A percentile compares a stretch with the other conserved stretches of the same genome.
phyloP scores from a whole-genome alignment of 2,797 vertebrate species.

The Threskiornis aethiopicus region DNA sequence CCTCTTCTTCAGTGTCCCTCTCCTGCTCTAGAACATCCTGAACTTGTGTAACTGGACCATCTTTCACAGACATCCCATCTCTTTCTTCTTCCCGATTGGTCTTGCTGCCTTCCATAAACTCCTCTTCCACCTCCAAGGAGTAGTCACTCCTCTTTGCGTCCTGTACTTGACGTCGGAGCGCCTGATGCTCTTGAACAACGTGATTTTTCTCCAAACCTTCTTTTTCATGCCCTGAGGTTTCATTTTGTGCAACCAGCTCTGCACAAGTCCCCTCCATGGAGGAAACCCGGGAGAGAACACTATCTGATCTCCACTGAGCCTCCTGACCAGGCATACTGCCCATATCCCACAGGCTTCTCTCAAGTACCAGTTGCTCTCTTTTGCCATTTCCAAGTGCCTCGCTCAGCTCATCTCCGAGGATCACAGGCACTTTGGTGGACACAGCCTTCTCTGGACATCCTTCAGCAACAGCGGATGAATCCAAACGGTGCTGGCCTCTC shows the following conservation, averaged over 20 bases:
- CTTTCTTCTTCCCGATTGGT: background rate
- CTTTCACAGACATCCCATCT: background rate
- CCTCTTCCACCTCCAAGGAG: conserved; percentile 21
- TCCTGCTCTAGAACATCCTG: conserved; percentile 48
- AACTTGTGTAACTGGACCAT: background rate
- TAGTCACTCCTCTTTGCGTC: background rate
- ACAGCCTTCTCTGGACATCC: background rate
- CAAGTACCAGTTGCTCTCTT: background rate
- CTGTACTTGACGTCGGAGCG: background rate
- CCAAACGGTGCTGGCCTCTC: background rate
- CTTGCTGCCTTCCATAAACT: background rate
- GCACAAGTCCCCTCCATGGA: conserved; percentile 74
- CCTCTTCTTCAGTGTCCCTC: conserved; percentile 65
- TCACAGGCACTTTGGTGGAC: background rate
- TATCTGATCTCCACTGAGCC: conserved; percentile 22
- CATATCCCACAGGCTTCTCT: background rate
- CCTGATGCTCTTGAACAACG: conserved; percentile 67
- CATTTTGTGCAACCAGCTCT: conserved; percentile 83
- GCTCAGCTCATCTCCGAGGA: background rate
- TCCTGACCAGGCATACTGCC: background rate
- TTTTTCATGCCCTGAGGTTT: conserved; percentile 83
- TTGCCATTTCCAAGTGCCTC: background rate
- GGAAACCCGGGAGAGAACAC: conserved; percentile 48
- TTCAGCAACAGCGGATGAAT: background rate
- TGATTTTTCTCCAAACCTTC: conserved; percentile 64